Base-by-base conservation (phyloP, 1,140 invertebrate genomes). In the Zaprionus camerounensis region DNA sequence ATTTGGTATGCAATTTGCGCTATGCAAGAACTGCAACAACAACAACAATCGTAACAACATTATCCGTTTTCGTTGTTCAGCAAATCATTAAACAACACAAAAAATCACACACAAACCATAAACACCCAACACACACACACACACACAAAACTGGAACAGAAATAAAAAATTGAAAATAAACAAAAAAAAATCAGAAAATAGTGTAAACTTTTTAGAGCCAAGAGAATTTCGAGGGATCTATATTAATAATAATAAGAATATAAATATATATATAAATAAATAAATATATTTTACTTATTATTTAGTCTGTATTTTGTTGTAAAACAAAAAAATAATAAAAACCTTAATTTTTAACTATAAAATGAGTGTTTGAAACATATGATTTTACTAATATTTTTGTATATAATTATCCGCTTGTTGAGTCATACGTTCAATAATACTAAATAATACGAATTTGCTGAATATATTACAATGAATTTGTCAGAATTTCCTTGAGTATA, bases 231-330 rank as follows among this genome's bases (percentile, higher is more conserved):
- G 63, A 76, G 84, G 84, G 81, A 71, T 88, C 84, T 81, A 78
- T 88, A 84, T 75, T 78, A 81, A 84, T 87, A 87, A 88, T 83
- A 87, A 88, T 87, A 86, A 86, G 73, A 83, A 36, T 53, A 68
- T 46, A 36, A 22, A 64, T 86, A 86, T 88, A 87, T 87, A 87
- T 56, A 79, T 76, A 77, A 61, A 88, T 83, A 87, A 88, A 87
- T 87, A 81, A 78, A 88, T 87, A 88, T 87, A 88, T 87, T 87
- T 87, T 87, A 88, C 84, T 88, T 88, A 88, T 88, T 88, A 88
- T 88, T 88, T 88, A 88, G 84, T 88, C 84, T 88, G 84, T 88
- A 88, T 88, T 87, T 87, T 90, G 84, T 88, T 88, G 84, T 90
- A 88, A 79, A 90, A 88, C 84, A 88, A 88, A 88, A 84, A 87